Percentiles rank a stretch among this genome's conserved stretches.
Conservation (phyloP, 2,797 vertebrate genomes). For the Falco naumanni region DNA sequence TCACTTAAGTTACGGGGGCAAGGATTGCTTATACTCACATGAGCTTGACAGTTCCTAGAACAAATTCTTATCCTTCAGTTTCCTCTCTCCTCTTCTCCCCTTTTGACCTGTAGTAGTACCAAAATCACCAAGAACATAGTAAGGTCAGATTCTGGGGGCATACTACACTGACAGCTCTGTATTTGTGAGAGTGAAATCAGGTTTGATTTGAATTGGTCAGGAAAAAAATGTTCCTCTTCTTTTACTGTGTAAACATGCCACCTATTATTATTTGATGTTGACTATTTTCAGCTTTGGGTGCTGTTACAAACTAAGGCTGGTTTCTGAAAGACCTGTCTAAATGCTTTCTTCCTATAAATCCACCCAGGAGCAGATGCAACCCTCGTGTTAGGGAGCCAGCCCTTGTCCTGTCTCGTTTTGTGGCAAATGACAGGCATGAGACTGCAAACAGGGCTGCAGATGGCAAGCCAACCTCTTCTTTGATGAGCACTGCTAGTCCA, state of each 20-base stretch:
- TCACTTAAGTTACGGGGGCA: background rate
- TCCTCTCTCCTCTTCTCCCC: background rate
- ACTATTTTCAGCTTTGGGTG: background rate
- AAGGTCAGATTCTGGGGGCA: background rate
- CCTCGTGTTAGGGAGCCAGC: background rate
- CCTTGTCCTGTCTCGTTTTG: background rate
- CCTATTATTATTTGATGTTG: background rate
- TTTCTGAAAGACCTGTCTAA: background rate
- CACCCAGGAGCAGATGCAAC: background rate
- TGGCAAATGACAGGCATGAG: background rate
- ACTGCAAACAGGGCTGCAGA: background rate
- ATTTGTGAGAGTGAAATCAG: background rate
- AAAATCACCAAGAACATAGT: background rate
- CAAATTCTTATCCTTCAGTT: background rate
- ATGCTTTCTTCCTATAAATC: background rate
- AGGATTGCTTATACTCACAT: background rate
- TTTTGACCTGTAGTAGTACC: background rate
- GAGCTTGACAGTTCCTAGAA: background rate
- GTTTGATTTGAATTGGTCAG: background rate
- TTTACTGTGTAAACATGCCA: background rate
- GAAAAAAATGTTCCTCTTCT: background rate
- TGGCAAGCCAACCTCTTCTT: accelerated
- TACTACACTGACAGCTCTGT: background rate
- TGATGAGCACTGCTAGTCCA: background rate
- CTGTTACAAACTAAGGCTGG: background rate